These are phyloP conservation scores for Coenonympha arcania DNA, from an alignment of 2,888 invertebrate genomes.

Conservation along the genomic window DNA sequence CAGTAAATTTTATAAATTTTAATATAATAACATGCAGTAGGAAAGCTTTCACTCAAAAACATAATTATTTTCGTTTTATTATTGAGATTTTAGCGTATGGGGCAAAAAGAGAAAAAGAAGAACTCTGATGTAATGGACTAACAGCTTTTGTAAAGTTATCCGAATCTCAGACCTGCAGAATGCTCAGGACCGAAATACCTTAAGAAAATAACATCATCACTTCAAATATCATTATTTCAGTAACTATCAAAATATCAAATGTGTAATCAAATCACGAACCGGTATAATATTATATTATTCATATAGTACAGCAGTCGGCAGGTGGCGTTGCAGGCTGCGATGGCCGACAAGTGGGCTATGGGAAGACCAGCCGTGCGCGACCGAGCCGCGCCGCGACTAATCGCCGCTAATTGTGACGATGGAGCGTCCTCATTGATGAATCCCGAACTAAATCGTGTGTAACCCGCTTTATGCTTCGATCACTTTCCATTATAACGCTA, in stretches of 20 bases:
- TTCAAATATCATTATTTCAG: neutral
- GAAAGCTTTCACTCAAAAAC: too few relatives aligned
- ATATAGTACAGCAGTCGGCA: neutral
- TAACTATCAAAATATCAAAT: neutral
- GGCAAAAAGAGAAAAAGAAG: too few relatives aligned
- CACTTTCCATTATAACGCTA: neutral
- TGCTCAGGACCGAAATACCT: too few relatives aligned
- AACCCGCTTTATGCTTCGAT: conserved; percentile 2
- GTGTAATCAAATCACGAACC: neutral
- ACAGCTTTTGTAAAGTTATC: too few relatives aligned
- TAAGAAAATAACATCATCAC: too few relatives aligned
- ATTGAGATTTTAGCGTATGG: too few relatives aligned
- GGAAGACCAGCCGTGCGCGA: conserved; percentile 72
- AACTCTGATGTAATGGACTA: too few relatives aligned
- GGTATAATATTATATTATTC: neutral
- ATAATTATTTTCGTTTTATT: too few relatives aligned
- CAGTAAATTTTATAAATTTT: too few relatives aligned
- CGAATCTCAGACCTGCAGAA: too few relatives aligned
- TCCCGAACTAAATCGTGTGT: conserved; percentile 18
- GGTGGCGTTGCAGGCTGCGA: conserved; percentile 2
- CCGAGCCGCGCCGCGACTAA: conserved; percentile 63
- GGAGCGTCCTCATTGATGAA: conserved; percentile 33
- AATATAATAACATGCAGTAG: too few relatives aligned
- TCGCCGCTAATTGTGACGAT: conserved; percentile 62
- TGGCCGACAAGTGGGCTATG: conserved; percentile 41